Conservation (phyloP, 2,113 vertebrate species). For the Erinaceus europaeus region DNA sequence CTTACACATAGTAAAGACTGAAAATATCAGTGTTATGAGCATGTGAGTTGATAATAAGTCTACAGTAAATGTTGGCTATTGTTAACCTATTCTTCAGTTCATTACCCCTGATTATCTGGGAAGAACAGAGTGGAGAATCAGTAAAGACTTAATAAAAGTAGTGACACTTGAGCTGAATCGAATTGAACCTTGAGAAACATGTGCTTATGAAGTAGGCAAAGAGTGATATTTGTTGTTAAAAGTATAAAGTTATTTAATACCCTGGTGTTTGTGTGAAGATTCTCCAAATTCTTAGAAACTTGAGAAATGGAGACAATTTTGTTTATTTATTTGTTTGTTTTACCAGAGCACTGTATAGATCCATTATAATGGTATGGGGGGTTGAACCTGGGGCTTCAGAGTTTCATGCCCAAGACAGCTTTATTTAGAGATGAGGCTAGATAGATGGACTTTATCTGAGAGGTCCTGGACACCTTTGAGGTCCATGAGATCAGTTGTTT, state of each 20-base stretch:
- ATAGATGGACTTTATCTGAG: no score
- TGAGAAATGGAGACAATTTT: neutral
- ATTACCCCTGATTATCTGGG: neutral
- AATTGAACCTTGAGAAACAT: neutral
- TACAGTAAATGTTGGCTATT: neutral
- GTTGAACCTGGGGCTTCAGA: no score
- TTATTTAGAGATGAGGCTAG: neutral
- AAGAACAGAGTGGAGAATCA: neutral
- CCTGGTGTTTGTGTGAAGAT: no score
- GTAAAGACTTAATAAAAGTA: neutral
- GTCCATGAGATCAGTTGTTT: rapidly evolving
- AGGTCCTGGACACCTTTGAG: rapidly evolving
- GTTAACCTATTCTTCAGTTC: neutral
- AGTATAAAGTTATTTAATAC: neutral
- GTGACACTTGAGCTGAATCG: neutral
- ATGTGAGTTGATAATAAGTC: neutral
- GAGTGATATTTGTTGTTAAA: neutral
- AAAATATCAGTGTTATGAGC: conserved; percentile 6
- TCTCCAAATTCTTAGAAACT: neutral
- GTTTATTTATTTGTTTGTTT: no score
- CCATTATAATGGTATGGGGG: no score
- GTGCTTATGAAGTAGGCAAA: neutral
- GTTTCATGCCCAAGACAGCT: no score
- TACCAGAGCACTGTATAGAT: no score
- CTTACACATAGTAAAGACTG: neutral